A percentile compares a stretch with the other conserved stretches of the same genome.
These are phyloP conservation scores for Recurvirostra avosetta DNA, from an alignment of 2,113 vertebrate species.

Conservation along the genomic window DNA sequence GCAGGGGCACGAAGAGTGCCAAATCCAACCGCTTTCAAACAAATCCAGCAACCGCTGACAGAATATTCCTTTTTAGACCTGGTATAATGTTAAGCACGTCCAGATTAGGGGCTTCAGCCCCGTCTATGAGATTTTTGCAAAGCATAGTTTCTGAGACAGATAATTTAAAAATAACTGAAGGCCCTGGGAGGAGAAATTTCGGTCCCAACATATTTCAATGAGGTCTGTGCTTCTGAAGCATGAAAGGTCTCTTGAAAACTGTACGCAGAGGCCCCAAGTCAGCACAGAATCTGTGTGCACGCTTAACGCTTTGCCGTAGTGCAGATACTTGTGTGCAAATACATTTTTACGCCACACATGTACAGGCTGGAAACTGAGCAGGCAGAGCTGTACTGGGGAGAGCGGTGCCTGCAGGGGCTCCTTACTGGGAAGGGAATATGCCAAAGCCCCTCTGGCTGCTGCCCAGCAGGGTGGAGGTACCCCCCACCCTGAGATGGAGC, in stretches of 20 bases:
- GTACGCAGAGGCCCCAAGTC: neutral
- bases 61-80: neutral
- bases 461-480: neutral
- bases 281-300: neutral
- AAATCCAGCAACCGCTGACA: neutral
- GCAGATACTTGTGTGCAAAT: neutral
- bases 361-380: neutral
- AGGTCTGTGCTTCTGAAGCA: neutral
- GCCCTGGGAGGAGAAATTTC: neutral
- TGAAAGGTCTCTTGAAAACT: neutral
- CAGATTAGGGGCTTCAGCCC: neutral
- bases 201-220: neutral
- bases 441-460: neutral
- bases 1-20: slow-evolving; percentile 3
- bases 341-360: rapidly evolving
- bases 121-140: neutral
- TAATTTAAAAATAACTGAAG: neutral
- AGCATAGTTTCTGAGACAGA: neutral
- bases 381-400: neutral
- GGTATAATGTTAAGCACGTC: neutral
- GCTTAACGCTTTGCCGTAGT: neutral
- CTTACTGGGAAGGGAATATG: neutral
- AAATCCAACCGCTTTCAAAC: neutral
- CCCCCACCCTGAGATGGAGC: rapidly evolving
- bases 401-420: neutral